Percentiles rank a stretch among this genome's conserved stretches.
These are phyloP conservation scores for Bursaphelenchus okinawaensis DNA, from an alignment of 2,888 invertebrate species.

Conservation along the genomic window DNA sequence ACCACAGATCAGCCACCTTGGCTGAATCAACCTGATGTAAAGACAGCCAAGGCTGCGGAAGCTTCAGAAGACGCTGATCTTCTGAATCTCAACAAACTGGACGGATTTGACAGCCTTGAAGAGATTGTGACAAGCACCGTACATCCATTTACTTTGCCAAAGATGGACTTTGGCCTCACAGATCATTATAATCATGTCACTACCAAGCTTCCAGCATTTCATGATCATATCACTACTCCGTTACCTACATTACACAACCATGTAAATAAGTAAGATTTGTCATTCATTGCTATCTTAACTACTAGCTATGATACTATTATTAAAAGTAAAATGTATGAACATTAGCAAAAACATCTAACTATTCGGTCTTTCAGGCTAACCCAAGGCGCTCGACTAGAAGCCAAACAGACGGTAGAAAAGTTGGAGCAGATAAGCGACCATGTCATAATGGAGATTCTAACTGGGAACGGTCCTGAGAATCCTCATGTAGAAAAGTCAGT, in stretches of 20 bases:
- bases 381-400: background rate
- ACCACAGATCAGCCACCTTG: background rate
- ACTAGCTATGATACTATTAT: too few species aligned
- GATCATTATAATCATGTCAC: too few species aligned
- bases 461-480: constrained; percentile 45
- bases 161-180: too few species aligned
- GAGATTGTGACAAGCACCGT: background rate
- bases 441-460: constrained; percentile 49
- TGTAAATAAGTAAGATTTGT: background rate
- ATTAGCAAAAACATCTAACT: too few species aligned
- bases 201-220: too few species aligned
- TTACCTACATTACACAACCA: background rate
- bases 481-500: constrained; percentile 40
- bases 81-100: background rate
- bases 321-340: too few species aligned
- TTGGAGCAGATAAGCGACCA: constrained; percentile 13
- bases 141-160: background rate
- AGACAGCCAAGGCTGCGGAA: background rate
- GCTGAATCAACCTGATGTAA: background rate
- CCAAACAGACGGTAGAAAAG: background rate
- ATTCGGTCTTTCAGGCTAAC: too few species aligned
- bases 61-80: background rate
- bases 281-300: too few species aligned
- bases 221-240: too few species aligned
- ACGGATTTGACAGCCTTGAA: background rate